phyloP scores from a whole-genome alignment of 2,113 vertebrate genomes.

The Artemisiospiza belli region DNA sequence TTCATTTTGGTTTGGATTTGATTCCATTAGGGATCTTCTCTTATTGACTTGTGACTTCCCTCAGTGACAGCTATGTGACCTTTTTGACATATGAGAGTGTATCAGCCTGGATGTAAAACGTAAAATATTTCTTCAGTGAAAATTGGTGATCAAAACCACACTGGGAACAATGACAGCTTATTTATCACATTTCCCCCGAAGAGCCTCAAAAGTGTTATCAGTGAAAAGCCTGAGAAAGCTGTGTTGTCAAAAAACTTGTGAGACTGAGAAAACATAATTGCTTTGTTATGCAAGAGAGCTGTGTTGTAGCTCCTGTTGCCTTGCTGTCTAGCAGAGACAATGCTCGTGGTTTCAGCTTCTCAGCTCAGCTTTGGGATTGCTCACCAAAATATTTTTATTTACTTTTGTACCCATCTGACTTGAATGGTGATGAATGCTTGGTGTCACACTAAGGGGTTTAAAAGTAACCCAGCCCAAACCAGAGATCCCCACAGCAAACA shows the following conservation, averaged over 20 bases:
- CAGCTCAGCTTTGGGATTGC: neutral
- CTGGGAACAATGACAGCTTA: conserved; percentile 4
- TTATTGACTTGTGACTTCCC: neutral
- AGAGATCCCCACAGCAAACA: neutral
- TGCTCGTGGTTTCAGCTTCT: neutral
- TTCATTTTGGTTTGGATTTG: neutral
- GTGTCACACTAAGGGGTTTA: neutral
- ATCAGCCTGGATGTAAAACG: neutral
- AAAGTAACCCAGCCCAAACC: rapidly evolving
- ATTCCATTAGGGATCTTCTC: neutral
- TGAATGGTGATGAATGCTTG: neutral
- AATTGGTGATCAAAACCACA: neutral
- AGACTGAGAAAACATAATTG: conserved; percentile 33
- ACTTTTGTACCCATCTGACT: neutral
- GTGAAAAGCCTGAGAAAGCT: neutral
- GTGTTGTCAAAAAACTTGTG: conserved; percentile 29
- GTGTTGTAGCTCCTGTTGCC: conserved; percentile 19
- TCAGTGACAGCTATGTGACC: neutral
- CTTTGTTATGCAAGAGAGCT: neutral
- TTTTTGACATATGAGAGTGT: neutral
- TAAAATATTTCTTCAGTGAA: neutral
- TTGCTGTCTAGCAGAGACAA: neutral
- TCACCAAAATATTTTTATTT: neutral
- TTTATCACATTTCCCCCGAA: conserved; percentile 19
- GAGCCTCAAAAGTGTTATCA: neutral